Evolutionary conservation across 2,797 vertebrate species (phyloP), one percentile per base, ranked within the genome.

Genomic region (Enteromius radiatus): DNA sequence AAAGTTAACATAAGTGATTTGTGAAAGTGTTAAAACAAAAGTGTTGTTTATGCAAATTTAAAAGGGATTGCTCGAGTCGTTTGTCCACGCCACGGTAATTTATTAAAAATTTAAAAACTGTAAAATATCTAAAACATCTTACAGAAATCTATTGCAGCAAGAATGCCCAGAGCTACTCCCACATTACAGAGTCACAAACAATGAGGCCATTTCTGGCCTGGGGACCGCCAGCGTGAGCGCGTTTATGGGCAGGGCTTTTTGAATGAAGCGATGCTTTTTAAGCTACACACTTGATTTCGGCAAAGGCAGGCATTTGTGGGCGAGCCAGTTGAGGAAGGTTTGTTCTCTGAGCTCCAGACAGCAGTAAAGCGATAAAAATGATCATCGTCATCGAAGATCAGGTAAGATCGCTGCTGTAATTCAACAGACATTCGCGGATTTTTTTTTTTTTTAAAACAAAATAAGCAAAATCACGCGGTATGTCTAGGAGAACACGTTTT

Each of bases 311-410:
- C 33, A 33, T 52, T 78, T 26, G 23, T 33, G 59, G 45, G 14
- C 1, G 26, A 3, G n/a, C n/a, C 21, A 7, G 5, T 1, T 1
- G 23, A 54, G 33, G 21, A 75, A 64, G 77, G 36, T 45, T 78
- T 73, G 23, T 21, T 61, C 28, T 75, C 26, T 7, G 14, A 26
- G 4, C 54, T 61, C 64, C 26, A 59, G 7, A 26, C 63, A 23
- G 2, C 23, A 59, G n/a, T 2, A 69, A 81, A 71, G 17, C 59
- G 70, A 17, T 31, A 38, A 88, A 14, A 76, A 90, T 90, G 89
- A 86, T 89, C 75, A 31, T 69, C 71, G 5, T 67, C 3, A 88
- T 90, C 41, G 78, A 85, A 41, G 80, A 88, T 41, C 75, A 87
- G 89, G 88, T 90, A 74, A 63, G 84, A 11, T 5, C 10, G 1